Evolutionary conservation across 2,113 vertebrate genomes (phyloP).

Genomic region (Lepus americanus): DNA sequence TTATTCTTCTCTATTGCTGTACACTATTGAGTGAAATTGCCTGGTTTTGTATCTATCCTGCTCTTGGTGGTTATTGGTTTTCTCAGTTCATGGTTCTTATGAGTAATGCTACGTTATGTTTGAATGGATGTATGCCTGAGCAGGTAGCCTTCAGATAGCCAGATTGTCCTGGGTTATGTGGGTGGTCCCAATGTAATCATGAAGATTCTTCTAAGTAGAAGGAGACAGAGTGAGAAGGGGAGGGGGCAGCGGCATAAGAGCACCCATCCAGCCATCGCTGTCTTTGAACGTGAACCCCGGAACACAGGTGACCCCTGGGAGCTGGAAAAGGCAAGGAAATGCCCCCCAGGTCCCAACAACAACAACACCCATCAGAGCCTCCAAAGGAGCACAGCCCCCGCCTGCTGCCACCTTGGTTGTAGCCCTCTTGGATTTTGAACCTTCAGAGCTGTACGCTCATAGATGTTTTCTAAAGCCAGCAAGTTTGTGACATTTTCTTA

Average conservation of each 20-base stretch:
- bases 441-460: background rate
- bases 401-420: background rate
- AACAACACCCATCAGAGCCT: background rate
- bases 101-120: background rate
- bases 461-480: background rate
- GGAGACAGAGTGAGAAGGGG: background rate
- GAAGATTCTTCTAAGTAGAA: background rate
- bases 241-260: background rate
- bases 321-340: background rate
- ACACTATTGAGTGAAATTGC: background rate
- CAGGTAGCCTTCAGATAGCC: background rate
- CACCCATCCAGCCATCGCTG: background rate
- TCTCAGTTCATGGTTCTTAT: background rate
- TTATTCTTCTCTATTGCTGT: background rate
- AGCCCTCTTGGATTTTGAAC: background rate
- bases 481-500: background rate
- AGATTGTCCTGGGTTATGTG: background rate
- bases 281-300: background rate
- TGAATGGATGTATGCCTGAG: background rate
- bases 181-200: background rate
- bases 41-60: background rate
- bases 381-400: background rate
- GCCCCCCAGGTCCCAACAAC: too few relatives aligned
- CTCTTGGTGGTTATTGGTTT: background rate
- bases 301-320: accelerated